phyloP scores from a whole-genome alignment of 2,797 vertebrate genomes.

The Tokudaia tokunoshimensis region DNA sequence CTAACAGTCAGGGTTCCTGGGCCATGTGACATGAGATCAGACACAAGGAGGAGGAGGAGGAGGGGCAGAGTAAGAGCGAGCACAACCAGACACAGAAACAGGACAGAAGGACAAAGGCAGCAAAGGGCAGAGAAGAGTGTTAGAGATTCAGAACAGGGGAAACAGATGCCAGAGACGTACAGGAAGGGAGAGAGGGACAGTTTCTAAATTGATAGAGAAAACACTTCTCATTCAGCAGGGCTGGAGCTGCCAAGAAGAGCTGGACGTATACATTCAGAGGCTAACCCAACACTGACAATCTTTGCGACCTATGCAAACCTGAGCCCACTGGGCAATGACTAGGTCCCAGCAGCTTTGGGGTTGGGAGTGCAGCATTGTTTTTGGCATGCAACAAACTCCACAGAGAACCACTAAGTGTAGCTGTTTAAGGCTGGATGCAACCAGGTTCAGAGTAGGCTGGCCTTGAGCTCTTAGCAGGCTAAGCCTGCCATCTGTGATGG shows the following conservation, averaged over 20 bases:
- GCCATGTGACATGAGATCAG: background rate
- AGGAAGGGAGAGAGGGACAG: background rate
- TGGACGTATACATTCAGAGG: background rate
- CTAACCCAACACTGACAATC: accelerated
- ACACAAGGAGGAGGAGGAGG: background rate
- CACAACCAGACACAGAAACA: background rate
- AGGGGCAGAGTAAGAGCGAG: too few relatives aligned
- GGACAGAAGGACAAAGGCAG: background rate
- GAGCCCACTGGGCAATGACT: background rate
- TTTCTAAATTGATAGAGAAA: background rate
- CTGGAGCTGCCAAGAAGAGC: background rate
- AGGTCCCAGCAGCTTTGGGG: background rate
- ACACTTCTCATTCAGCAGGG: background rate
- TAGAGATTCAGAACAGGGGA: background rate
- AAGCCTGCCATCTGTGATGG: accelerated
- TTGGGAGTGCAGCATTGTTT: background rate
- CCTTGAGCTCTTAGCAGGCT: background rate
- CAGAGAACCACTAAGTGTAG: background rate
- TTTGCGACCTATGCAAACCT: background rate
- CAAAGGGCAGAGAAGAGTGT: too few relatives aligned
- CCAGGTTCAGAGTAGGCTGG: background rate
- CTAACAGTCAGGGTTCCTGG: background rate
- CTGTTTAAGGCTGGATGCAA: background rate
- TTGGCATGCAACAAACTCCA: background rate
- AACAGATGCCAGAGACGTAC: background rate